Evolutionary conservation across 92 coral and sea anemone species (phyloP).

Genomic region (Montipora capitata): DNA sequence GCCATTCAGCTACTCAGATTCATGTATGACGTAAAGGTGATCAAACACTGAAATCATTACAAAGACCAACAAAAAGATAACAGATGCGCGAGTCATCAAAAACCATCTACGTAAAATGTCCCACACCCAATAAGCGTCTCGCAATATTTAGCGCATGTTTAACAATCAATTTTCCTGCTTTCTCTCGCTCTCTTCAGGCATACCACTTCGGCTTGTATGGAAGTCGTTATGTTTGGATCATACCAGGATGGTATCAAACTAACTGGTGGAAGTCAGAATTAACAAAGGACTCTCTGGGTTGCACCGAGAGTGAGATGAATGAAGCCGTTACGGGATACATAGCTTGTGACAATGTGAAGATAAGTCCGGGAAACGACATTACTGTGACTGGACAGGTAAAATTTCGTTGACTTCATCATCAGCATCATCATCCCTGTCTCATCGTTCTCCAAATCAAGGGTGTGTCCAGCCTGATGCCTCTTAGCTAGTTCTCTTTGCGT

Average conservation of each 20-base stretch:
- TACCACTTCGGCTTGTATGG: slow-evolving; percentile 61
- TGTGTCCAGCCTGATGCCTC: background rate
- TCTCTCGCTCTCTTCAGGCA: slow-evolving; percentile 31
- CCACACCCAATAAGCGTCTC: background rate
- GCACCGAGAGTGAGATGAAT: slow-evolving; percentile 61
- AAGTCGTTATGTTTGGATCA: slow-evolving; percentile 73
- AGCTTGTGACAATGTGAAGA: slow-evolving; percentile 37
- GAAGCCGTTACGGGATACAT: slow-evolving; percentile 67
- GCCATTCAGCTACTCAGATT: background rate
- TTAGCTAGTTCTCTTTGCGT: too few species aligned
- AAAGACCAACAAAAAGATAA: too few species aligned
- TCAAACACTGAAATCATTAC: too few species aligned
- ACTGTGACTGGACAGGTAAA: slow-evolving; percentile 63
- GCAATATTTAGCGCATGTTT: too few species aligned
- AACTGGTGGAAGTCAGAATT: slow-evolving; percentile 73
- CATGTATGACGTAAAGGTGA: background rate
- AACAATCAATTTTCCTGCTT: too few species aligned
- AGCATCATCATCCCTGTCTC: background rate
- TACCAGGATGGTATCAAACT: slow-evolving; percentile 67
- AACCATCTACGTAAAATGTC: background rate
- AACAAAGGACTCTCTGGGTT: slow-evolving; percentile 44
- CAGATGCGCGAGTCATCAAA: too few species aligned
- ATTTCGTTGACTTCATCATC: background rate
- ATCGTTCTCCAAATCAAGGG: too few species aligned
- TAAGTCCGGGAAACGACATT: slow-evolving; percentile 45